A percentile compares a stretch with the other conserved stretches of the same genome.
phyloP scores from a whole-genome alignment of 2,113 vertebrate genomes.

The Calonectris borealis region DNA sequence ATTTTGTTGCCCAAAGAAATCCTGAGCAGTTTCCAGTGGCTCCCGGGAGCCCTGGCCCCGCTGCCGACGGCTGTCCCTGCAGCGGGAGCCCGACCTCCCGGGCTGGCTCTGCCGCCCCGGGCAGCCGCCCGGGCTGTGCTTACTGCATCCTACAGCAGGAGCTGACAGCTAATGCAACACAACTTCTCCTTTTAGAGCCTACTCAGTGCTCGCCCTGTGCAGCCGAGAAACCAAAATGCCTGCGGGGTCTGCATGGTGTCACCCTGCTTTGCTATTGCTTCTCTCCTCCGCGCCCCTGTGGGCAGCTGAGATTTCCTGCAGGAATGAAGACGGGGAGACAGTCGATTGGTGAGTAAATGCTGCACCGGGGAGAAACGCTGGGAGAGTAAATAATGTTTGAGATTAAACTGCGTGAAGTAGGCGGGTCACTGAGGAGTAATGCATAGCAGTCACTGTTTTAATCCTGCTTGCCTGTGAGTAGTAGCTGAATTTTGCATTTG shows the following conservation, averaged over 20 bases:
- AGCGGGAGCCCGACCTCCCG: rapidly evolving
- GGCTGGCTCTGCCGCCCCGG: not conserved
- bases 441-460: not conserved
- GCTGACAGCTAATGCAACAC: not conserved
- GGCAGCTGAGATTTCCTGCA: conserved; percentile 81
- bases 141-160: not conserved
- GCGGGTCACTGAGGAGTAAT: not conserved
- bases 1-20: not conserved
- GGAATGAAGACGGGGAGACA: conserved; percentile 82
- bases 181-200: conserved; percentile 8
- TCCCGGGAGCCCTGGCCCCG: not conserved
- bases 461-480: not conserved
- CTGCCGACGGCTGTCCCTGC: rapidly evolving
- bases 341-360: conserved; percentile 89
- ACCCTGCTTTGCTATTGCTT: conserved; percentile 18
- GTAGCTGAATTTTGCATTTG: not conserved
- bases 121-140: not conserved
- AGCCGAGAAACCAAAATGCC: conserved; percentile 54
- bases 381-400: not conserved
- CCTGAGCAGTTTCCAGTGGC: rapidly evolving
- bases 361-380: not conserved
- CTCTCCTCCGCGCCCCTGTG: not conserved
- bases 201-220: not conserved
- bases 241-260: not conserved
- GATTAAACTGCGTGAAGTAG: not conserved